Evolutionary conservation across 2,113 vertebrate species (phyloP).

Genomic region (Hemibagrus wyckioides): DNA sequence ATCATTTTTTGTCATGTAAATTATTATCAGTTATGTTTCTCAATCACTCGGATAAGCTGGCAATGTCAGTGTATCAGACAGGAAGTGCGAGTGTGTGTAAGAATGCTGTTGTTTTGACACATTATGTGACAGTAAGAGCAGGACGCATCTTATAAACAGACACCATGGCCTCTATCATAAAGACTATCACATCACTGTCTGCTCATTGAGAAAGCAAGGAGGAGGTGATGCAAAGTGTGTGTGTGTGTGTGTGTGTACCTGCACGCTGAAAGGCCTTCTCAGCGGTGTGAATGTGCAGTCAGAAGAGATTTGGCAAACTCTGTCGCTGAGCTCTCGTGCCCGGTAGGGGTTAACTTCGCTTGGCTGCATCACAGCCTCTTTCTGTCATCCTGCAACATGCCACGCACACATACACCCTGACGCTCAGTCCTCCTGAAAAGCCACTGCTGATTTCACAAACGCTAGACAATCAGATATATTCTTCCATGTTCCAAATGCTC

Average conservation of each 20-base stretch:
- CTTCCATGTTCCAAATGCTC: slow-evolving; percentile 77
- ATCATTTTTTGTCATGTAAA: not conserved
- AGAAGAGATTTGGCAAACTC: slow-evolving; percentile 56
- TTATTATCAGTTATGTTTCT: not conserved
- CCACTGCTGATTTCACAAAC: slow-evolving; percentile 62
- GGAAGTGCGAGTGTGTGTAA: slow-evolving; percentile 27
- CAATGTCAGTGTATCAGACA: slow-evolving; percentile 5
- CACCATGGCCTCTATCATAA: not conserved
- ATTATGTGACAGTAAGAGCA: slow-evolving; percentile 39
- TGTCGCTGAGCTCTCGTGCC: slow-evolving; percentile 66
- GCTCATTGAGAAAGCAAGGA: slow-evolving; percentile 40
- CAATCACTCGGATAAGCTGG: not conserved
- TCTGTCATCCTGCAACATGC: slow-evolving; percentile 76
- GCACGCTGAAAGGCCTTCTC: slow-evolving; percentile 35
- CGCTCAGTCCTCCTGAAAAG: slow-evolving; percentile 76
- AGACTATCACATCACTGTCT: slow-evolving; percentile 34
- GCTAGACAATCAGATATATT: slow-evolving; percentile 79
- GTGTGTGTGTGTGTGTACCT: slow-evolving; percentile 12
- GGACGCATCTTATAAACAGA: slow-evolving; percentile 34
- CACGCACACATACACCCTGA: slow-evolving; percentile 24
- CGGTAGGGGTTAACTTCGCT: slow-evolving; percentile 79
- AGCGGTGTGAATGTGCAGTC: slow-evolving; percentile 56
- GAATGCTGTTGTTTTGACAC: slow-evolving; percentile 31
- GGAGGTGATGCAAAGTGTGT: slow-evolving; percentile 30
- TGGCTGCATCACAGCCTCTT: slow-evolving; percentile 79